Evolutionary conservation across 2,113 vertebrate genomes (phyloP).

Genomic region (Xenotilapia flavipinnis): DNA sequence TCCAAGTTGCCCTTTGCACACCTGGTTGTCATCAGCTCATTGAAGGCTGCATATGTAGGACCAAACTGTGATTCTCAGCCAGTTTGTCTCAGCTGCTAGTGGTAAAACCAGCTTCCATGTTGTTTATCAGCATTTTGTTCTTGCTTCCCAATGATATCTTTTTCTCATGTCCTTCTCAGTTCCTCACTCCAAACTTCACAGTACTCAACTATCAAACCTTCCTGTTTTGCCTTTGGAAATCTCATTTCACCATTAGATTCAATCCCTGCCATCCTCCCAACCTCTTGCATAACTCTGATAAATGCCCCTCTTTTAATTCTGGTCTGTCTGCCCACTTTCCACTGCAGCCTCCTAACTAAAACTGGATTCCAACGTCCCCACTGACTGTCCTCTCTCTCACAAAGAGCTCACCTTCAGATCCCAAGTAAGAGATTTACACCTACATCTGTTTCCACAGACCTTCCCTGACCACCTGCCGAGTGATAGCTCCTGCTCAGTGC

Average conservation of each 20-base stretch:
- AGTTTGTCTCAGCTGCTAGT: background rate
- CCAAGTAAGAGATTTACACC: background rate
- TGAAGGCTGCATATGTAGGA: background rate
- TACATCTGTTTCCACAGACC: background rate
- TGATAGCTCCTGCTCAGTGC: background rate
- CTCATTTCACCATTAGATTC: background rate
- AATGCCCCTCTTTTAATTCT: background rate
- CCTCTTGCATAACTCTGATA: background rate
- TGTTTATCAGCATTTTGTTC: background rate
- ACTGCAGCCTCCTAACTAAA: background rate
- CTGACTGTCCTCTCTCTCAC: background rate
- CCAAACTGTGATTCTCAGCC: background rate
- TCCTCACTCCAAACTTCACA: background rate
- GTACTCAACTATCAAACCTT: background rate
- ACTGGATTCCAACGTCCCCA: background rate
- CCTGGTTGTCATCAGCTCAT: background rate
- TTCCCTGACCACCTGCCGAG: background rate
- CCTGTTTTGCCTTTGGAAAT: background rate
- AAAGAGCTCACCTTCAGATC: background rate
- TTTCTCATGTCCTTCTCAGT: background rate
- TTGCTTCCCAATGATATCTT: background rate
- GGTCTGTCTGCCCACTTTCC: background rate
- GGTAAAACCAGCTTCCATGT: background rate
- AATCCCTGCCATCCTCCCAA: background rate
- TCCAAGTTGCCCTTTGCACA: background rate